A percentile compares a stretch with the other conserved stretches of the same genome.
These are phyloP conservation scores for Martes martes DNA, from an alignment of 2,113 vertebrate species.

Conservation along the genomic window DNA sequence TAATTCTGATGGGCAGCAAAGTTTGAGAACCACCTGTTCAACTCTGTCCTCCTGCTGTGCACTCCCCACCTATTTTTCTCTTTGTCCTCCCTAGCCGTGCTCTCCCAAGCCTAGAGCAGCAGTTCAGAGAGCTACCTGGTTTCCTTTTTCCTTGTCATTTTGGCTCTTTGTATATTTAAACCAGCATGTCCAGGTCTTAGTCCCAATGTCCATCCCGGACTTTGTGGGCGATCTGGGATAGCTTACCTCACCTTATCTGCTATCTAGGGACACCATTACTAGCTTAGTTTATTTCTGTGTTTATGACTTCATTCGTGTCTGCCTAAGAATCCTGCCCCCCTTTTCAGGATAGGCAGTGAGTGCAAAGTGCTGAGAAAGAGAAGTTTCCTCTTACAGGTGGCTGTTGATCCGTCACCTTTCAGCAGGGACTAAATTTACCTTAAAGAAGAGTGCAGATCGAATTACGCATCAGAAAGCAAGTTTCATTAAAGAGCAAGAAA, in stretches of 20 bases:
- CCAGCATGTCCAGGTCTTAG: conserved; percentile 20
- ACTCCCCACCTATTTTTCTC: neutral
- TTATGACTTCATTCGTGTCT: conserved; percentile 53
- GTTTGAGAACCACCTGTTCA: neutral
- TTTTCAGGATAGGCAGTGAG: conserved; percentile 41
- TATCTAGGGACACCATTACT: conserved; percentile 51
- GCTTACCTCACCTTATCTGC: conserved; percentile 55
- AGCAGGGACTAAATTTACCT: conserved; percentile 75
- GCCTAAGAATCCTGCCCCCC: conserved; percentile 38
- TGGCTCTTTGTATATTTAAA: conserved; percentile 47
- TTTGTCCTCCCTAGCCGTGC: neutral
- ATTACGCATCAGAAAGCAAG: conserved; percentile 73
- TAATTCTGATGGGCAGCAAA: neutral
- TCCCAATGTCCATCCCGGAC: conserved; percentile 37
- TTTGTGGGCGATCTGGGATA: conserved; percentile 35
- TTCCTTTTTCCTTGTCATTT: conserved; percentile 38
- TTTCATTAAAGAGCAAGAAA: conserved; percentile 75
- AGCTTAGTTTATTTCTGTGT: conserved; percentile 51
- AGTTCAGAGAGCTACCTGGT: neutral
- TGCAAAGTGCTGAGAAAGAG: conserved; percentile 48
- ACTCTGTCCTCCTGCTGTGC: neutral
- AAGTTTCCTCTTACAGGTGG: conserved; percentile 69
- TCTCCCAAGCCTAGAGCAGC: conserved; percentile 3
- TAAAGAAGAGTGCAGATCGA: conserved; percentile 69
- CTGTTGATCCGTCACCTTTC: conserved; percentile 75